Base-by-base conservation (phyloP, 1,140 invertebrate species). In the Orchesella cincta region DNA sequence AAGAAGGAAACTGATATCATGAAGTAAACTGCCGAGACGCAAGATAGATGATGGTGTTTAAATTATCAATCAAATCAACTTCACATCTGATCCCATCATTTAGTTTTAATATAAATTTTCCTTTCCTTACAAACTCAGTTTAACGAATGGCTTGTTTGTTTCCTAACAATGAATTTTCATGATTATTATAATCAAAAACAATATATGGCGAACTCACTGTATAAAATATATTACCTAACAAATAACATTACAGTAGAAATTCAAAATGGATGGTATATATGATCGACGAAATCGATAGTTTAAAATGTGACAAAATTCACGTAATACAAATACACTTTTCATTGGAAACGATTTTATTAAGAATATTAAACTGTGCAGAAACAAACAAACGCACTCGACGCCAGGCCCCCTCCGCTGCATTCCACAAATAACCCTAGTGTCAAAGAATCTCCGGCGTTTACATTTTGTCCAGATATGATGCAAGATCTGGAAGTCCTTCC, bases 401-500 rank as follows among this genome's bases (percentile, higher is more conserved):
- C 20, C 31, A 54, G 52, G n/a, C 52, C 28, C 23, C 18, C 20
- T 46, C 31, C 52, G 14, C 39, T 34, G 23, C 34, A 51, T 46
- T 23, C 18, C 36, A 28, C 39, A 46, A 57, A 67, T 73, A 46
- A 39, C 26, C 71, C 71, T 73, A 51, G 26, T 23, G 14, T 71
- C 34, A 12, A 23, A 16, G 31, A 71, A 73, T 73, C 34, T 23
- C 77, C 20, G 29, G 20, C 20, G 34, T 81, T 95, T 96, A 96
- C 91, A 96, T 90, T 89, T 96, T 96, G 88, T 96, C 96, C 86
- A 97, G 89, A 86, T 97, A 98, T 89, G 94, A 91, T 83, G 90
- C 86, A 84, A 98, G 88, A 85, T 97, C 94, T 83, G 96, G 97
- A 80, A 98, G 89, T 87, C 95, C 95, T 86, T 99, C 97, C 87